Percentiles rank a stretch among this genome's conserved stretches.
Conservation (phyloP, 2,113 vertebrate species). For the Scophthalmus maximus region DNA sequence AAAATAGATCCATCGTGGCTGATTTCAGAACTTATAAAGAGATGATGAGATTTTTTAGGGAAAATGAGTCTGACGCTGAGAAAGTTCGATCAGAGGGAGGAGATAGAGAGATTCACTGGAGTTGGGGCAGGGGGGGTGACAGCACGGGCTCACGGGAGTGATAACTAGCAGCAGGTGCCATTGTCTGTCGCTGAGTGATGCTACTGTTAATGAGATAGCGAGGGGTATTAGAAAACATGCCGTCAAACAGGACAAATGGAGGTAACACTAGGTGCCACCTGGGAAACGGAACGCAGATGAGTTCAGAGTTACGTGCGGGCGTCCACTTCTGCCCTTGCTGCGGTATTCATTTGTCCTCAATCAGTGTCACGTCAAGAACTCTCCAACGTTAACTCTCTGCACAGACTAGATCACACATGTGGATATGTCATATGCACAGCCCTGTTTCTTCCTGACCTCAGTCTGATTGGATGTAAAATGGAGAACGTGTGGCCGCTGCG, state of each 20-base stretch:
- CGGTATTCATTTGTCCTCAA: conserved; percentile 12
- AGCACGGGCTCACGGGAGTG: conserved; percentile 32
- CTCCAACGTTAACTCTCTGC: neutral
- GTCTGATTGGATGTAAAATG: conserved; percentile 32
- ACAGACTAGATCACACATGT: neutral
- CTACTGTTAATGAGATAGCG: conserved; percentile 52
- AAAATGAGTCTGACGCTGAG: neutral
- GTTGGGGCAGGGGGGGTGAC: neutral
- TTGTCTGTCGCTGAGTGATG: conserved; percentile 31
- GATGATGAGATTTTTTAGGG: conserved; percentile 2
- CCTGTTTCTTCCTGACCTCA: conserved; percentile 28
- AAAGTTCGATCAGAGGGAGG: conserved; percentile 2
- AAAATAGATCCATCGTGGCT: neutral
- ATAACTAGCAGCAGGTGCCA: conserved; percentile 36
- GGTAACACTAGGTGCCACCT: conserved; percentile 22
- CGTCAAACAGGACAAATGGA: conserved; percentile 15
- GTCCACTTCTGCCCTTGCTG: conserved; percentile 10
- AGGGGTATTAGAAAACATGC: conserved; percentile 38
- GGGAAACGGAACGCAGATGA: conserved; percentile 26
- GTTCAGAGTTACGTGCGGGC: neutral
- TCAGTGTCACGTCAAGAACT: neutral
- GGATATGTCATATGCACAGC: conserved; percentile 11
- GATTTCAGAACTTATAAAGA: neutral
- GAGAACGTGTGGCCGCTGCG: conserved; percentile 27
- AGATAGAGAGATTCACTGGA: conserved; percentile 2